These are phyloP conservation scores for Pristionchus exspectatus DNA, from an alignment of 2,888 invertebrate genomes.

Conservation along the genomic window DNA sequence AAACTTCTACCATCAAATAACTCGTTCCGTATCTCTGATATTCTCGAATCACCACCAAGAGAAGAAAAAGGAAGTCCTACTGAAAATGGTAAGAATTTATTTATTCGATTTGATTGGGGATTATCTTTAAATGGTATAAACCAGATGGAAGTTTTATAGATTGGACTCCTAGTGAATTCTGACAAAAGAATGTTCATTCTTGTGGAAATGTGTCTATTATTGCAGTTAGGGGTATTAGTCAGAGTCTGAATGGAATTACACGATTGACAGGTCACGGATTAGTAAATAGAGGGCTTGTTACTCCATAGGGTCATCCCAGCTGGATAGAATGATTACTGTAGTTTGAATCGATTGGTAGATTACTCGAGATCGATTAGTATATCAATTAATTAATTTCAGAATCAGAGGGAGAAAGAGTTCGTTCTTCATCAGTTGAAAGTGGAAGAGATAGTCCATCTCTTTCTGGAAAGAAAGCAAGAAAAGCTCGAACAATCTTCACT, in stretches of 20 bases:
- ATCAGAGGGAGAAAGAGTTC: constrained; percentile 50
- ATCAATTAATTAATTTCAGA: constrained; percentile 30
- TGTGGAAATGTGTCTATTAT: constrained; percentile 37
- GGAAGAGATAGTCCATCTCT: constrained; percentile 1
- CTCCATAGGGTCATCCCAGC: constrained; percentile 38
- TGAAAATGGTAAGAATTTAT: neutral
- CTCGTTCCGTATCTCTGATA: constrained; percentile 69
- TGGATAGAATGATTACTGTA: constrained; percentile 27
- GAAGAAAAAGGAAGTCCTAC: constrained; percentile 57
- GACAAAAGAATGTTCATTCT: constrained; percentile 46
- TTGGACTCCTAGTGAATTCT: constrained; percentile 2
- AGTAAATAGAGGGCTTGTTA: constrained; percentile 48
- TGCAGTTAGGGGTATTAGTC: constrained; percentile 37
- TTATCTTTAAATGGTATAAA: constrained; percentile 8
- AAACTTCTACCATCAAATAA: constrained; percentile 49
- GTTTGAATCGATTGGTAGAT: constrained; percentile 25
- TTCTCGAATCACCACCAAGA: constrained; percentile 60
- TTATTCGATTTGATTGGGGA: neutral
- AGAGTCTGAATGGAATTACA: constrained; percentile 24
- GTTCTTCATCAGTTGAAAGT: constrained; percentile 38
- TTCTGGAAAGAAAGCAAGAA: constrained; percentile 75
- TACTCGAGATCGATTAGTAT: too few species aligned
- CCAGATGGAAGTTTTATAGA: neutral
- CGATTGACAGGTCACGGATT: constrained; percentile 49
- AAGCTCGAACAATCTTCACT: constrained; percentile 88